Evolutionary conservation across 2,113 vertebrate genomes (phyloP).

Genomic region (Strix aluco): DNA sequence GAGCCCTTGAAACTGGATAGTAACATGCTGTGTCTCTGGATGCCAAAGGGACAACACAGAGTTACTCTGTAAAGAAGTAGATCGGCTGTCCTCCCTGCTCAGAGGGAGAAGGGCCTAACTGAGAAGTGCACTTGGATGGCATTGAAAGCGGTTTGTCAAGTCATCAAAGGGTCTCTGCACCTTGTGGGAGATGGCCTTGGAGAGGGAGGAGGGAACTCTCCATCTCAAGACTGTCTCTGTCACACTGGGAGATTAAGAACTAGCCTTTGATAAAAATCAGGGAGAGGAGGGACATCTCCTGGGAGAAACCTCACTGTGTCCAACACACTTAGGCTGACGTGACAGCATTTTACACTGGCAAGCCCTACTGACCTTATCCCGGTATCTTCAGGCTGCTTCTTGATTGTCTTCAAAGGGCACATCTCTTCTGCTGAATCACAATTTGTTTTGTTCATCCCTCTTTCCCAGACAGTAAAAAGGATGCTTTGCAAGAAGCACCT

Average conservation of each 20-base stretch:
- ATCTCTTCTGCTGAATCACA: background rate
- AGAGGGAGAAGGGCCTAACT: background rate
- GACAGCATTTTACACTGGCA: background rate
- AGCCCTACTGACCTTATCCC: background rate
- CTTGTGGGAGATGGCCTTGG: background rate
- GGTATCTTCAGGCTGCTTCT: background rate
- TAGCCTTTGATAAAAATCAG: background rate
- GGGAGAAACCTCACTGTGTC: background rate
- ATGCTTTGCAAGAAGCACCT: background rate
- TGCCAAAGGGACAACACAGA: conserved; percentile 28
- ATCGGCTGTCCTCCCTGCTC: background rate
- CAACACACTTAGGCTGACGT: background rate
- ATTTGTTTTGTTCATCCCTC: background rate
- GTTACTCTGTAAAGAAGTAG: background rate
- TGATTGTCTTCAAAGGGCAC: background rate
- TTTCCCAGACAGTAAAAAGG: background rate
- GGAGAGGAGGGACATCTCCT: background rate
- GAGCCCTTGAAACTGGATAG: background rate
- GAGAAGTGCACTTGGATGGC: background rate
- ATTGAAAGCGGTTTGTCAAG: background rate
- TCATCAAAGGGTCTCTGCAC: background rate
- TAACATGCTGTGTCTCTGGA: background rate
- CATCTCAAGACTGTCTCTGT: background rate
- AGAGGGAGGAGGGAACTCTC: background rate
- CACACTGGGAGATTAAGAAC: background rate